These are phyloP conservation scores for Trachelus troglodyta DNA, from an alignment of 2,888 invertebrate genomes.

Conservation along the genomic window DNA sequence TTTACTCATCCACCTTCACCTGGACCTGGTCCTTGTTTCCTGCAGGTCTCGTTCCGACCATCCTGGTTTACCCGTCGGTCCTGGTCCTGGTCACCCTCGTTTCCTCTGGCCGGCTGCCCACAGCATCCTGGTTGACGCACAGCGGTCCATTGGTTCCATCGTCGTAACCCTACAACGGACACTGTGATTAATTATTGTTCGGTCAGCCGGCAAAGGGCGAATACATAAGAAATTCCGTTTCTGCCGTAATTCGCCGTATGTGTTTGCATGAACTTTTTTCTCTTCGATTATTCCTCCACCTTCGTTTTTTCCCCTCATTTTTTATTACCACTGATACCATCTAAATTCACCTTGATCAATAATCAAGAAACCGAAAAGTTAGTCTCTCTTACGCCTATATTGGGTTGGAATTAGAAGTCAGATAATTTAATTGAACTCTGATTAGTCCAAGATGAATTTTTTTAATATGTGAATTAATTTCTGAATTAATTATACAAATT, in stretches of 20 bases:
- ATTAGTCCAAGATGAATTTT: neutral
- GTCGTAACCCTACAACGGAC: neutral
- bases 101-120: conserved; percentile 35
- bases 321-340: neutral
- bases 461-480: neutral
- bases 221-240: neutral
- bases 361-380: neutral
- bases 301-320: neutral
- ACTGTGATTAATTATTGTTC: conserved; percentile 3
- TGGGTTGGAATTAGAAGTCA: neutral
- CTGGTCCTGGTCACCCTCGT: neutral
- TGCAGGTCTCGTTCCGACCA: neutral
- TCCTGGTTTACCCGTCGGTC: neutral
- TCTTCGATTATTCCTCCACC: neutral
- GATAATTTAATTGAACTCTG: neutral
- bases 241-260: neutral
- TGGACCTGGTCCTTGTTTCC: conserved; percentile 15
- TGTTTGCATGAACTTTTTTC: neutral
- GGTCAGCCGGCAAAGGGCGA: neutral
- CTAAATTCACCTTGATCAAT: neutral
- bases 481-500: neutral
- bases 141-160: neutral
- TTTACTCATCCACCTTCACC: conserved; percentile 10
- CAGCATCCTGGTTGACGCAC: conserved; percentile 16
- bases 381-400: neutral